Evolutionary conservation across 1,140 invertebrate genomes (phyloP).

Genomic region (Drosophila suzukii): DNA sequence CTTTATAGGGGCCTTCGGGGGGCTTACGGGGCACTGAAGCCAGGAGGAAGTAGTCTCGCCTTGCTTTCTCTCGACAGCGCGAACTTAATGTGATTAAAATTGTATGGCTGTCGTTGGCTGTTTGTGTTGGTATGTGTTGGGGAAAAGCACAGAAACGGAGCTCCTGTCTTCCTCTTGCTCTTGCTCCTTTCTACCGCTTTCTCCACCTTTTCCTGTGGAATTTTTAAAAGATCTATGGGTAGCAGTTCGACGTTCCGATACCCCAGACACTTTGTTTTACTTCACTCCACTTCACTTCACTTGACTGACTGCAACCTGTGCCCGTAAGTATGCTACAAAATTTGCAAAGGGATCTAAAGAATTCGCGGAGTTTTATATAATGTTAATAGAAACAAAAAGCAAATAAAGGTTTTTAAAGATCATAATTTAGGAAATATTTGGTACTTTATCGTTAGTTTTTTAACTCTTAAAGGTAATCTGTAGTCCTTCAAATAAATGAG

Average conservation of each 20-base stretch:
- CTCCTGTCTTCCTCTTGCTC: background rate
- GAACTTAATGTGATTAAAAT: slow-evolving; percentile 82
- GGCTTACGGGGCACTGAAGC: background rate
- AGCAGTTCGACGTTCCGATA: slow-evolving; percentile 31
- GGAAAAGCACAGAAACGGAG: slow-evolving; percentile 11
- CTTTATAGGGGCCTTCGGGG: background rate
- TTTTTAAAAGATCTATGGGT: slow-evolving; percentile 25
- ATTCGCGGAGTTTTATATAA: background rate
- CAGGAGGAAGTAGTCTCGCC: slow-evolving; percentile 31
- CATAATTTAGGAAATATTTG: too few species aligned
- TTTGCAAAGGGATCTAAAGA: background rate
- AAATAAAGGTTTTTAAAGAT: background rate
- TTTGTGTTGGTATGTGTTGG: slow-evolving; percentile 17
- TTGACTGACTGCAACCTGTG: background rate
- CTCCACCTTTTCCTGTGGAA: background rate
- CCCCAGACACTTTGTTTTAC: slow-evolving; percentile 5
- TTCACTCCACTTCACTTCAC: background rate
- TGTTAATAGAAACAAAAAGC: background rate
- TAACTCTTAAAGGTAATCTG: too few species aligned
- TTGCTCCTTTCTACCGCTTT: background rate
- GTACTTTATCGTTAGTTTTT: too few species aligned
- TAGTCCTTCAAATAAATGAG: background rate
- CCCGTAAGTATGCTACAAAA: slow-evolving; percentile 16
- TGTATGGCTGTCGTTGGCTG: slow-evolving; percentile 72
- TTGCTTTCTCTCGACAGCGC: slow-evolving; percentile 45